Conservation (phyloP, 2,797 vertebrate genomes). For the Gymnothorax reevesii region DNA sequence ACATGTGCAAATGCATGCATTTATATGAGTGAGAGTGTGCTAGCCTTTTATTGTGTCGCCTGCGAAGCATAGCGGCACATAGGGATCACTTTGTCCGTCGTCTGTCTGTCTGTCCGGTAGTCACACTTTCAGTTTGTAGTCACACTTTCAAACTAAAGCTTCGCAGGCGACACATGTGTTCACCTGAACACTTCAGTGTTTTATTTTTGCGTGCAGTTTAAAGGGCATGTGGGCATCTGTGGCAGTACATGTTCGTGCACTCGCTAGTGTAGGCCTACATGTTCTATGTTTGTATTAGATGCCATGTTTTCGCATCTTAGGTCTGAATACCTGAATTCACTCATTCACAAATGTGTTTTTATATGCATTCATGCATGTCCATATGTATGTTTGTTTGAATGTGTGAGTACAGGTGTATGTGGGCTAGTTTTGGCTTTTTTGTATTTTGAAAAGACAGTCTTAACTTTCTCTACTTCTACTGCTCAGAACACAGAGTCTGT, state of each 20-base stretch:
- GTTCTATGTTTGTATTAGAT: not conserved
- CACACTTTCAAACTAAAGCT: too few relatives aligned
- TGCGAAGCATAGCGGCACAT: too few relatives aligned
- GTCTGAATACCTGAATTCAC: slow-evolving; percentile 17
- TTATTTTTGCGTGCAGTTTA: not conserved
- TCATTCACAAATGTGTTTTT: slow-evolving; percentile 37
- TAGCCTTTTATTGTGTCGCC: slow-evolving; percentile 19
- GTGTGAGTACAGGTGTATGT: not conserved
- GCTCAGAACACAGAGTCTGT: not conserved
- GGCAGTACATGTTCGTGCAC: slow-evolving; percentile 30
- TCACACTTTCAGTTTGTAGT: too few relatives aligned
- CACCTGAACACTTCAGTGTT: too few relatives aligned
- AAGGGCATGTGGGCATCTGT: slow-evolving; percentile 30
- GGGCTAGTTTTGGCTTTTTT: not conserved
- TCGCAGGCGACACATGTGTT: too few relatives aligned
- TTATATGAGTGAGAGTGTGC: slow-evolving; percentile 14
- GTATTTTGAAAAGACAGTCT: not conserved
- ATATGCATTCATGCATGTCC: not conserved
- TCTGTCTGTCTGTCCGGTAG: too few relatives aligned
- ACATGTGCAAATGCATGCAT: slow-evolving; percentile 17
- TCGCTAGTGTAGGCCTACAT: not conserved
- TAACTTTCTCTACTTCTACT: slow-evolving; percentile 18
- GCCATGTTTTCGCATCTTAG: not conserved
- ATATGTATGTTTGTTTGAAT: not conserved
- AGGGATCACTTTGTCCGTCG: too few relatives aligned